Evolutionary conservation across 2,888 invertebrate species (phyloP).

Genomic region (Agonum fuliginosum): DNA sequence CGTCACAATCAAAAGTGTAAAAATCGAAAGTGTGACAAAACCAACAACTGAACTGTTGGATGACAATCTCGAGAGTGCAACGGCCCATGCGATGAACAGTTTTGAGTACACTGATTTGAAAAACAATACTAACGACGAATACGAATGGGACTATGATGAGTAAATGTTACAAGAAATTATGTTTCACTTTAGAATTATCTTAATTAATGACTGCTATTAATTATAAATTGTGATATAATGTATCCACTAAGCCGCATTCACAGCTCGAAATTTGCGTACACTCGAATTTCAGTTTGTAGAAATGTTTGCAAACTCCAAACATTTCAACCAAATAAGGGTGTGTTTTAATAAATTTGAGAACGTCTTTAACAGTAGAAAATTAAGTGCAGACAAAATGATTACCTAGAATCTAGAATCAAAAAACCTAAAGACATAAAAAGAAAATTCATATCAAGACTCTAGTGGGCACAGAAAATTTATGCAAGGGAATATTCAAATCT

Average conservation of each 20-base stretch:
- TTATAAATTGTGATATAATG: constrained; percentile 31
- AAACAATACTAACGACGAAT: constrained; percentile 39
- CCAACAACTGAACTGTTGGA: constrained; percentile 9
- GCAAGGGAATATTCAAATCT: no score
- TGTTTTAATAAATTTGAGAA: no score
- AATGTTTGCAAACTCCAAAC: no score
- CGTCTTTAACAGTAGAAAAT: no score
- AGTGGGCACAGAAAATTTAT: no score
- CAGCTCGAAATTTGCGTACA: no score
- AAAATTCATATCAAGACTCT: no score
- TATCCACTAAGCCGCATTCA: constrained; percentile 17
- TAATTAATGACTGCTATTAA: constrained; percentile 6
- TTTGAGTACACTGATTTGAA: constrained; percentile 51
- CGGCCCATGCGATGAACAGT: constrained; percentile 13
- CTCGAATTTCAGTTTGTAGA: no score
- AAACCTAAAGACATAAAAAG: no score
- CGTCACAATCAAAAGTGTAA: background rate
- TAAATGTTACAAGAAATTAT: background rate
- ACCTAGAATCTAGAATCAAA: no score
- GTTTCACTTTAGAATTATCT: background rate
- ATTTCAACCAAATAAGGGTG: no score
- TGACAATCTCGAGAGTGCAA: constrained; percentile 1
- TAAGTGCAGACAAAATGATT: no score
- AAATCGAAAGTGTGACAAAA: constrained; percentile 28
- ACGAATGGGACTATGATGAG: constrained; percentile 42